Evolutionary conservation across 2,888 invertebrate genomes (phyloP), one percentile per base, ranked within the genome.

Genomic region (Willowsia nigromaculata): DNA sequence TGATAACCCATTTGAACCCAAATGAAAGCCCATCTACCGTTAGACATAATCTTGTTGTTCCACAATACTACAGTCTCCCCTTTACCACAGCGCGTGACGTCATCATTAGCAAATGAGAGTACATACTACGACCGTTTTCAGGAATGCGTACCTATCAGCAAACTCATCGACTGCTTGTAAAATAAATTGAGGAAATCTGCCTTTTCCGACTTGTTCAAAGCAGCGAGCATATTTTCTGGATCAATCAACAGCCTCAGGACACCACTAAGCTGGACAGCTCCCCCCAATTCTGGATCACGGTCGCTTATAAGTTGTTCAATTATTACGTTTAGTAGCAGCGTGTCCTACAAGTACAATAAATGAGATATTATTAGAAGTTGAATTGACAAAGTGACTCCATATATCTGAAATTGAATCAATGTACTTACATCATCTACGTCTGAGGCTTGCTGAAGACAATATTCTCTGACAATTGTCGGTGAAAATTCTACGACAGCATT

Each of bases 301-400:
- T 99, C 99, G 93, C 97, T 97, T 91, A 99, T 96, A 96, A 99
- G 98, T 95, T 99, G 99, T 94, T 98, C 98, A 94, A 99, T 99
- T 93, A 99, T 97, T 94, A 99, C 97, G 94, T 99, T 99, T 91
- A 89, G 27, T 59, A 96, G 93, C 93, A 98, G 95, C 94, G 98
- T 97, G 94, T 99, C 98, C 97, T 99, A 94, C 25, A 80, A 95
- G 95, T 50, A 6, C 50, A 47, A 53, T 15, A 47, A 62, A 62
- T 62, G 13, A 27, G 9, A 30, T 33, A 65, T 7, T 30, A 65
- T n/a, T 27, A 50, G 25, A 5, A 9, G 7, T n/a, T 71, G 1
- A 11, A 40, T 37, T 18, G 6, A 22, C 18, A 7, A 18, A 1
- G 37, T 37, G 13, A 3, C 2, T 71, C 4, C 5, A 71, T 30